These are phyloP conservation scores for Subacronicta megacephala DNA, from an alignment of 2,888 invertebrate species.

Conservation along the genomic window DNA sequence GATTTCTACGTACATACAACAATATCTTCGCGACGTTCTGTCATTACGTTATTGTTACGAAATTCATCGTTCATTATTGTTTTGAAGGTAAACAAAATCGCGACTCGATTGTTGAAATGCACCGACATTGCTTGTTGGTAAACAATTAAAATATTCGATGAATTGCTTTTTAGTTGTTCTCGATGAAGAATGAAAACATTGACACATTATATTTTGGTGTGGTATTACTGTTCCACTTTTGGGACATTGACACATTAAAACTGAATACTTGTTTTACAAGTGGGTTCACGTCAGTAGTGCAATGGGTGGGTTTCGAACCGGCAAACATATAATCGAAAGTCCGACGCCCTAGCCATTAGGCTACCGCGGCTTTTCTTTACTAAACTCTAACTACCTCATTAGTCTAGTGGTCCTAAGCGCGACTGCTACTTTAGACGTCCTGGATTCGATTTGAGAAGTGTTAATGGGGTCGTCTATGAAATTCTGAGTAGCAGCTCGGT, in stretches of 20 bases:
- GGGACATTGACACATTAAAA: background rate
- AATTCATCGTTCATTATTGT: conserved; percentile 45
- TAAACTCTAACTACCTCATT: too few relatives aligned
- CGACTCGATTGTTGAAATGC: conserved; percentile 40
- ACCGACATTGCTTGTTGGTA: conserved; percentile 44
- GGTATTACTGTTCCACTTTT: background rate
- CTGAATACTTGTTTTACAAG: too few relatives aligned
- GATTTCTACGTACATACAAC: background rate
- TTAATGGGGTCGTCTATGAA: too few relatives aligned
- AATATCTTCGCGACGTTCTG: background rate
- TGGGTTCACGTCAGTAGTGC: too few relatives aligned
- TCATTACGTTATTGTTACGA: conserved; percentile 16
- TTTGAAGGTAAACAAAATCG: conserved; percentile 45
- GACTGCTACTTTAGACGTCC: too few relatives aligned
- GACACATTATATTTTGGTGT: conserved; percentile 12
- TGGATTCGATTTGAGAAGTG: too few relatives aligned
- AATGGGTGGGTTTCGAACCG: too few relatives aligned
- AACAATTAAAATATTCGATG: conserved; percentile 51
- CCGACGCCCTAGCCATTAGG: too few relatives aligned
- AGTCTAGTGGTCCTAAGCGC: too few relatives aligned
- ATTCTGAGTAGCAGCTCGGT: too few relatives aligned
- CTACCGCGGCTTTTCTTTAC: too few relatives aligned
- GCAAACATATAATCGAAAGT: too few relatives aligned
- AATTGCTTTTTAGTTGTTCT: conserved; percentile 25
- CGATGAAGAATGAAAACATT: conserved; percentile 39